phyloP scores from a whole-genome alignment of 2,888 invertebrate species.

The Melinopterus prodromus region DNA sequence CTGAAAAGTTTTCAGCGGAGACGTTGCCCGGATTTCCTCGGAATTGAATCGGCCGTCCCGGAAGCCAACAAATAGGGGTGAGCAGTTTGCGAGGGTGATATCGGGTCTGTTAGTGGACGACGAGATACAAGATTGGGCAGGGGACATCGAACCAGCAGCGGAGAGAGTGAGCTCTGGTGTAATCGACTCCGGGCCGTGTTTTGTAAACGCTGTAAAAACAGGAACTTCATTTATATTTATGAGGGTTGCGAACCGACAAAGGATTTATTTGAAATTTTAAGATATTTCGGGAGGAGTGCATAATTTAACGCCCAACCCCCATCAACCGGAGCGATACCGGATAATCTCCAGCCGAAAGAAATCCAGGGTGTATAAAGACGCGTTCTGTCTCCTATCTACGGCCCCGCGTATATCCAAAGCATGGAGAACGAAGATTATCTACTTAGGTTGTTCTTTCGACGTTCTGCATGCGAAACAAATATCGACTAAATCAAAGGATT shows the following conservation, averaged over 20 bases:
- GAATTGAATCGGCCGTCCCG: neutral
- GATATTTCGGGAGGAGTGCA: constrained; percentile 17
- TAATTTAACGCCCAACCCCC: neutral
- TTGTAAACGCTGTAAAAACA: constrained; percentile 25
- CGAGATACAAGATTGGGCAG: neutral
- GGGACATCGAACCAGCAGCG: neutral
- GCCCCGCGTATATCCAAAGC: neutral
- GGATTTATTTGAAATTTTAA: constrained; percentile 23
- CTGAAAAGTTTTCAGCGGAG: neutral
- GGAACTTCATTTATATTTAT: constrained; percentile 24
- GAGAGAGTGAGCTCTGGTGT: constrained; percentile 7
- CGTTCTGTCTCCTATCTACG: neutral
- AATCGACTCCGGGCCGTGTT: constrained; percentile 17
- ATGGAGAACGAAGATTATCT: neutral
- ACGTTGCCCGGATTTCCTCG: neutral
- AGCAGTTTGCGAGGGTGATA: neutral
- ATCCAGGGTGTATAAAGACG: neutral
- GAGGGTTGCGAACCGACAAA: constrained; percentile 22
- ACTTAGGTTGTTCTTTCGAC: neutral
- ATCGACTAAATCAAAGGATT: no score
- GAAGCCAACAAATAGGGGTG: neutral
- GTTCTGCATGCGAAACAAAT: no score
- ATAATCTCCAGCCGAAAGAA: neutral
- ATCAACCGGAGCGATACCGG: neutral
- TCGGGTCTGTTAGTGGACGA: neutral